Evolutionary conservation across 2,888 invertebrate species (phyloP), one percentile per base, ranked within the genome.

Genomic region (Tyria jacobaeae): DNA sequence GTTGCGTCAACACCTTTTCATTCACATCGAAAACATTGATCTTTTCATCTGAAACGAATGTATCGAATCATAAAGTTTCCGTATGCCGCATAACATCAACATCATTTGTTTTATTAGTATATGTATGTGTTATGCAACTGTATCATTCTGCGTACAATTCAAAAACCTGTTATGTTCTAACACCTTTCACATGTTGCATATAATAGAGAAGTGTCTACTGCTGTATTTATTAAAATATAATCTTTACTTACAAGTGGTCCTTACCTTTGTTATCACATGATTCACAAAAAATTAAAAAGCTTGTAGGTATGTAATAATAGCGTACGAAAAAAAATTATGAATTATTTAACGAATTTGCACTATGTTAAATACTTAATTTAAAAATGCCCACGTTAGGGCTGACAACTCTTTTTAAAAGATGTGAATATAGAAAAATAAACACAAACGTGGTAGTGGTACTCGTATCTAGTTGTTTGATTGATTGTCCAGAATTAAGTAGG

Each of bases 1-100:
- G 58, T 76, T 69, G 63, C 60, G 56, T 70, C 71, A 64, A 60
- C 67, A 64, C 59, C 63, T 66, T 67, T 66, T 70, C 62, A 70
- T 61, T 67, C 68, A 74, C 63, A 64, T 73, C 66, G 65, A 69
- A 75, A 52, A 60, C 47, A 64, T 71, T 25, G 48, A 66, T 59
- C 58, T 62, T 64, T 70, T 68, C 64, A 73, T 70, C 64, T 70
- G 24, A 50, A 64, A 24, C 35, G 47, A 54, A 57, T 31, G 50
- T 41, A 62, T 65, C 53, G 39, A 37, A 53, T 58, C 54, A 35
- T 59, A 70, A 56, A 60, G 55, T 49, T 72, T 68, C 62, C 70
- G 37, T 62, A 48, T 72, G 67, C 62, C 70, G 37, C 60, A 48
- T 63, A 53, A 21, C 51, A 59, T 55, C 57, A 68, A 41, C 37